Percentiles rank a stretch among this genome's conserved stretches.
phyloP scores from a whole-genome alignment of 2,113 vertebrate species.

The Cephalopholis sonnerati region DNA sequence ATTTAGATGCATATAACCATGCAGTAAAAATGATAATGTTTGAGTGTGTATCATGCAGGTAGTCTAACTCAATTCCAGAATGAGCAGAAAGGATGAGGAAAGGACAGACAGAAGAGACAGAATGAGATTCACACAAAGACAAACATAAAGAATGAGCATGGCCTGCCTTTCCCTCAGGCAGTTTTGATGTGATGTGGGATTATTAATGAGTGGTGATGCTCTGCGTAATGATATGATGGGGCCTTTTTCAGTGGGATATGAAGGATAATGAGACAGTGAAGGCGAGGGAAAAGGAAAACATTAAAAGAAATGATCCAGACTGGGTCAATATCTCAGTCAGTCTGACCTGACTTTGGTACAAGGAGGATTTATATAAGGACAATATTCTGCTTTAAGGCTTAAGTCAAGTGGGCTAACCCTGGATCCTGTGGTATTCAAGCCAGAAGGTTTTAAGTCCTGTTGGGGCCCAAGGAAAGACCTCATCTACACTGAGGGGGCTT shows the following conservation, averaged over 20 bases:
- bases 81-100: slow-evolving; percentile 18
- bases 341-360: slow-evolving; percentile 22
- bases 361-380: slow-evolving; percentile 5
- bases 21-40: slow-evolving; percentile 3
- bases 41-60: slow-evolving; percentile 65
- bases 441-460: slow-evolving; percentile 47
- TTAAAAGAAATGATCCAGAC: not conserved
- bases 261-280: slow-evolving; percentile 34
- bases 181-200: slow-evolving; percentile 56
- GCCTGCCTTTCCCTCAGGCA: slow-evolving; percentile 85
- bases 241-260: slow-evolving; percentile 21
- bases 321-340: slow-evolving; percentile 4
- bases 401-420: slow-evolving; percentile 13
- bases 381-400: slow-evolving; percentile 33
- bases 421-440: slow-evolving; percentile 28
- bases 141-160: slow-evolving; percentile 78
- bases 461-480: slow-evolving; percentile 48
- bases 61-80: slow-evolving; percentile 25
- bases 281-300: slow-evolving; percentile 1
- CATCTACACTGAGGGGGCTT: slow-evolving; percentile 25
- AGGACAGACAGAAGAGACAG: slow-evolving; percentile 45
- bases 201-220: slow-evolving; percentile 40
- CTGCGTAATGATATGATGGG: slow-evolving; percentile 25
- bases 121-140: slow-evolving; percentile 50
- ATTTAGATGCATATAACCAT: slow-evolving; percentile 21